These are phyloP conservation scores for Rapana venosa DNA, from an alignment of 2,888 invertebrate genomes.

Conservation along the genomic window DNA sequence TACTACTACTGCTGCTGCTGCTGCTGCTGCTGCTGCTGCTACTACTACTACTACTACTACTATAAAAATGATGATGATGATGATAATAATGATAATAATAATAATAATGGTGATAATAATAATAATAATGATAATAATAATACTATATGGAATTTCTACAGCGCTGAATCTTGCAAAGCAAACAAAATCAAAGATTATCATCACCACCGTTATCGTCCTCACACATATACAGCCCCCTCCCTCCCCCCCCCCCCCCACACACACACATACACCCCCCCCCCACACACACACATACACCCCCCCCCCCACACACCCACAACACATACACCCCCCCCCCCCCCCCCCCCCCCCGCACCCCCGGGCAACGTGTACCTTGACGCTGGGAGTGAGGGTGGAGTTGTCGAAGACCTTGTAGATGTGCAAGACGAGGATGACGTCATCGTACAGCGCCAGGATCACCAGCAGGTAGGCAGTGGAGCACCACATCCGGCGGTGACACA, in stretches of 20 bases:
- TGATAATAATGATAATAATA: background rate
- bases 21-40: no score
- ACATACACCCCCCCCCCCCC: background rate
- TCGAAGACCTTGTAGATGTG: slow-evolving; percentile 27
- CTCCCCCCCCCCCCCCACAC: background rate
- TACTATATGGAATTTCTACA: no score
- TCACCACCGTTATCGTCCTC: background rate
- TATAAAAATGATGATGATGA: background rate
- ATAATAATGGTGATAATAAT: background rate
- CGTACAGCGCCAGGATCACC: slow-evolving; percentile 42
- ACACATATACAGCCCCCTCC: background rate
- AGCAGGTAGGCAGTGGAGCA: slow-evolving; percentile 48
- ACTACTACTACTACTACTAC: no score
- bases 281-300: background rate
- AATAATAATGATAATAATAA: background rate
- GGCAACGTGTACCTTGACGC: background rate
- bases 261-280: background rate
- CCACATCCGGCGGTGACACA: slow-evolving; percentile 46
- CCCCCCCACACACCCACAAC: background rate
- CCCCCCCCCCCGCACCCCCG: no score
- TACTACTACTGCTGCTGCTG: no score
- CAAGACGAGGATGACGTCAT: slow-evolving; percentile 41
- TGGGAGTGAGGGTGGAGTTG: background rate
- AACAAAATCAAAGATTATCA: no score
- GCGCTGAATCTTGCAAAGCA: no score